Base-by-base conservation (phyloP, 2,113 vertebrate species). In the Chloropsis hardwickii region DNA sequence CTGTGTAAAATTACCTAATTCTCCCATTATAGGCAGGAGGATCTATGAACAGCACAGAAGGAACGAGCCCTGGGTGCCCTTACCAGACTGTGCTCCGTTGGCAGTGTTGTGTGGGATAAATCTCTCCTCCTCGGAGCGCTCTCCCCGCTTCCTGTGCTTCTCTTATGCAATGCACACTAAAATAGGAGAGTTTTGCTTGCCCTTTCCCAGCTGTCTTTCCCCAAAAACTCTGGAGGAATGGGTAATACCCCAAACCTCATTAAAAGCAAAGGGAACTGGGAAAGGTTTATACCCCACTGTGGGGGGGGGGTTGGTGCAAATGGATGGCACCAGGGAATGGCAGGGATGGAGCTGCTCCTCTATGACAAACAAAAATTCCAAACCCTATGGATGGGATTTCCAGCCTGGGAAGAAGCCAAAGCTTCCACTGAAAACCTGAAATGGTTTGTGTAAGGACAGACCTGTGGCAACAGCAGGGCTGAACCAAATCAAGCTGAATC, bases 101-200 rank as follows among this genome's bases (percentile, higher is more conserved):
- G 92, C 96, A 97, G 92, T n/a, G 78, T 12, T 80, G 85, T 76
- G 96, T 95, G 95, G 97, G 89, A 96, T 95, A 96, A 94, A 95
- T 96, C 79, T 87, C 86, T 95, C 82, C 86, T 69, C 94, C 86
- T 77, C 77, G 67, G 81, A 82, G 90, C 47, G 78, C 61, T 90
- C 92, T n/a, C 81, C 91, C 53, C 33, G 50, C 95, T 94, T 86
- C 82, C 81, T 89, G 69, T 74, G 73, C 94, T 97, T 80, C 79
- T 94, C 92, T 97, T 98, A 96, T 89, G 95, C 80, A 97, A 97
- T 62, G 60, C 91, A 57, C 80, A 77, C 48, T 77, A 84, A 95
- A 94, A 94, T 74, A 88, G 94, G 83, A 86, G 89, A 58, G 58
- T 21, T 65, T 58, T 48, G 76, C 47, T 90, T 93, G 77, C 74